phyloP scores from a whole-genome alignment of 2,113 vertebrate species.

The Paradisaea rubra region DNA sequence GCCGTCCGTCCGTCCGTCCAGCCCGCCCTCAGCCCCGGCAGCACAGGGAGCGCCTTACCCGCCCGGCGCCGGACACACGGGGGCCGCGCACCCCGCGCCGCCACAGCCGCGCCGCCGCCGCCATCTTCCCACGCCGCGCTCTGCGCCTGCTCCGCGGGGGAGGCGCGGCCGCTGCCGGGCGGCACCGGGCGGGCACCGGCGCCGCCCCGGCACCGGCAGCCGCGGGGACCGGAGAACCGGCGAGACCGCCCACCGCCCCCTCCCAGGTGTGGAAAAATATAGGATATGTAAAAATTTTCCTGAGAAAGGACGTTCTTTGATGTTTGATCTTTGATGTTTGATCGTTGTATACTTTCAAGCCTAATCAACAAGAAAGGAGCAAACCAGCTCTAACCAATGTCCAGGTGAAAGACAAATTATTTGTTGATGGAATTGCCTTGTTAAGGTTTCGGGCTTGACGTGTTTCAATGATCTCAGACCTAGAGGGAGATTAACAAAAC shows the following conservation, averaged over 20 bases:
- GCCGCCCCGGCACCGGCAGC: neutral
- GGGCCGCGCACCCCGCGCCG: fast-evolving
- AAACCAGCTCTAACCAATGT: neutral
- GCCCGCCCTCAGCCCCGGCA: neutral
- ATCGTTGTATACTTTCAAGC: neutral
- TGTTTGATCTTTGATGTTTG: neutral
- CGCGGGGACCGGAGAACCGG: too few relatives aligned
- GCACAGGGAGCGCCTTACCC: neutral
- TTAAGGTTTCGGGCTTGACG: neutral
- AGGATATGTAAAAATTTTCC: neutral
- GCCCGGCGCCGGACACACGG: neutral
- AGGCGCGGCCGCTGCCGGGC: neutral
- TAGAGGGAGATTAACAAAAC: neutral
- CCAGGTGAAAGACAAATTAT: neutral
- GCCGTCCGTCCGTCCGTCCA: too few relatives aligned
- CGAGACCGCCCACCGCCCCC: too few relatives aligned
- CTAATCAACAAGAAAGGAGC: neutral
- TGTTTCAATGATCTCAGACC: neutral
- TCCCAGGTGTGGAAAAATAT: fast-evolving
- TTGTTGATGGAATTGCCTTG: neutral
- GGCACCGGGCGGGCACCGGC: neutral
- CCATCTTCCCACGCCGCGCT: neutral
- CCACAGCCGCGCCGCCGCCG: neutral
- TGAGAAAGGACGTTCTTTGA: neutral
- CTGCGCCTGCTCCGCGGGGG: neutral